These are phyloP conservation scores for Thalassoma bifasciatum DNA, from an alignment of 2,113 vertebrate genomes.

Conservation along the genomic window DNA sequence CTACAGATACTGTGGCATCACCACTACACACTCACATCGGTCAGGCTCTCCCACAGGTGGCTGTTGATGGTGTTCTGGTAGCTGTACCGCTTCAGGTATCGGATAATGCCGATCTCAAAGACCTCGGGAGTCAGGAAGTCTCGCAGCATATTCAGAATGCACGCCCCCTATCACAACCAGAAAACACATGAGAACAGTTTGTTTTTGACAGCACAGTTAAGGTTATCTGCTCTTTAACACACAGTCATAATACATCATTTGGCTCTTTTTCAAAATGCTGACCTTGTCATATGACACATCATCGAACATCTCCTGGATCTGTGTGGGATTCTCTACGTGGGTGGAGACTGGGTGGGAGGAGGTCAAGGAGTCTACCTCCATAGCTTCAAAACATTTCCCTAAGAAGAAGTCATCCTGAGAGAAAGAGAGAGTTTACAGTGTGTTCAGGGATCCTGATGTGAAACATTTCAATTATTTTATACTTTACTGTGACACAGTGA, in stretches of 20 bases:
- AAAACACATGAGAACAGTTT: background rate
- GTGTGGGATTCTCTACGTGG: conserved; percentile 87
- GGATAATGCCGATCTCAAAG: conserved; percentile 89
- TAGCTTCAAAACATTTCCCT: conserved; percentile 88
- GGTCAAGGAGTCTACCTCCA: conserved; percentile 90
- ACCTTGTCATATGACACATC: conserved; percentile 94
- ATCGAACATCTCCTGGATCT: conserved; percentile 95
- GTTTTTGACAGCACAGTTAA: too few species aligned
- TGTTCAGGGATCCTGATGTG: too few species aligned
- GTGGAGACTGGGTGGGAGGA: conserved; percentile 92
- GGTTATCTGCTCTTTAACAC: too few species aligned
- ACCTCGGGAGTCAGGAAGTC: conserved; percentile 87
- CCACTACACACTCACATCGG: conserved; percentile 80
- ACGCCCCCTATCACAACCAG: conserved; percentile 84
- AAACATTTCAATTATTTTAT: too few species aligned
- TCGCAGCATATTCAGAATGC: conserved; percentile 92
- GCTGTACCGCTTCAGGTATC: conserved; percentile 88
- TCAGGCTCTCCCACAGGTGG: conserved; percentile 91
- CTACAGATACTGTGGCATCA: background rate
- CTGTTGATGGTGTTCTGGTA: conserved; percentile 91
- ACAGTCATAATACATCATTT: background rate
- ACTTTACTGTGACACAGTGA: too few species aligned
- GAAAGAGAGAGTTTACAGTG: background rate
- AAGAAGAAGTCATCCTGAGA: conserved; percentile 89
- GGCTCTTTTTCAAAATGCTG: background rate